Evolutionary conservation across 2,888 invertebrate species (phyloP), one percentile per base, ranked within the genome.

Genomic region (Drosophila putrida): DNA sequence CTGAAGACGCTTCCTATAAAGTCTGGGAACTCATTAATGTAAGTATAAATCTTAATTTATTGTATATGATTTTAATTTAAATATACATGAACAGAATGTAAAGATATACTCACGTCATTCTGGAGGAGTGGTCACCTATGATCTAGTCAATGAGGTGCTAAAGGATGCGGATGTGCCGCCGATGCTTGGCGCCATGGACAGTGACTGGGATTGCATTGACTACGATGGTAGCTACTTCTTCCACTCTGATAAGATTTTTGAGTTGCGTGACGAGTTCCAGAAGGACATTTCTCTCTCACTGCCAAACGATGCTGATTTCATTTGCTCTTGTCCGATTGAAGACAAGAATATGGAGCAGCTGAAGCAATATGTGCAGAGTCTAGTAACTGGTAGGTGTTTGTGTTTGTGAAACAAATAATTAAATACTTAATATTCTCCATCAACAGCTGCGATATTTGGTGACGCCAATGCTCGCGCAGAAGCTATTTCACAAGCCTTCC

Each of bases 1-100:
- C 93, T 0, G 93, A 93, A 69, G 93, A 93, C 83, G 92, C 86
- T 4, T 91, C 93, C 6, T 93, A 92, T 67, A 92, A 92, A 73
- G 58, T 93, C 20, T 92, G 92, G 93, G 92, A 93, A 66, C 53
- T 93, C 2, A 80, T 90, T 13, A 93, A 93, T 83, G 93, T 93
- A 86, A 4, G 39, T 50, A 4, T 15, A 35, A 36, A 13, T 13
- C 1, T 13, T 8, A 46, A 9, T 13, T 38, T 36, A 31, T n/a
- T 10, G 10, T 4, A 15, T 31, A 31, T 13, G 5, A 13, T 46
- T 15, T 31, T 15, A 10, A 33, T 1, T 47, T 8, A 47, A 11
- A 5, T 35, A 2, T n/a, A 20, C 6, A 4, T 43, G 0, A 50
- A n/a, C 39, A 92, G 92, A 92, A 90, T 57, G 84, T 93, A 0